Conservation (phyloP, 2,888 invertebrate genomes). For the Dynastes hyllus region DNA sequence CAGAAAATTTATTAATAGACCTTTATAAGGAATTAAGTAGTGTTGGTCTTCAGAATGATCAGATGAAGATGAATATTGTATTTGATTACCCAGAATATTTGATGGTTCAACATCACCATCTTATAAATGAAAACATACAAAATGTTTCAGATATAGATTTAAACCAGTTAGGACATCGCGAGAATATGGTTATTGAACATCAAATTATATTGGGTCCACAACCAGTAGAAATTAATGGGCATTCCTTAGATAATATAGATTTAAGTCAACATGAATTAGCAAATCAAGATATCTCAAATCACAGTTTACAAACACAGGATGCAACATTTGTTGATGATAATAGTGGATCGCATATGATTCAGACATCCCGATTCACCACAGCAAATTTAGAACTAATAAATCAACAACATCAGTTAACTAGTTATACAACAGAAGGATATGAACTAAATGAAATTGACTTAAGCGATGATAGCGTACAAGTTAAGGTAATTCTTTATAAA, state of each 20-base stretch:
- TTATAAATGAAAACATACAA: conserved; percentile 62
- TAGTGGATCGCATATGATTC: conserved; percentile 56
- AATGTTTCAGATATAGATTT: conserved; percentile 66
- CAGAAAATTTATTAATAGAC: conserved; percentile 72
- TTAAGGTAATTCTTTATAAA: conserved; percentile 34
- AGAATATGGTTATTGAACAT: conserved; percentile 64
- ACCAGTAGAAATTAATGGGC: conserved; percentile 63
- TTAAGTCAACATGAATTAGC: conserved; percentile 66
- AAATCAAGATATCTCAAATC: conserved; percentile 66
- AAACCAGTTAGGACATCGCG: conserved; percentile 63
- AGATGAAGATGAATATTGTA: conserved; percentile 58
- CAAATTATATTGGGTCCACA: conserved; percentile 65
- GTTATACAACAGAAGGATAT: conserved; percentile 52
- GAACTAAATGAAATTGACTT: conserved; percentile 55
- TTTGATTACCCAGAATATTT: conserved; percentile 63
- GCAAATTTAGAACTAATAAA: conserved; percentile 65
- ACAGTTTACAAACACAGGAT: conserved; percentile 63
- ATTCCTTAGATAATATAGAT: conserved; percentile 66
- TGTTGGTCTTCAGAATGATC: conserved; percentile 55
- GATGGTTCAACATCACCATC: conserved; percentile 65
- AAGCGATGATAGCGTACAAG: conserved; percentile 41
- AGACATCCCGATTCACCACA: conserved; percentile 60
- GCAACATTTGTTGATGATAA: conserved; percentile 61
- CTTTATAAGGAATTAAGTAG: conserved; percentile 65
- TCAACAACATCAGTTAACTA: conserved; percentile 62